phyloP scores from a whole-genome alignment of 1,140 invertebrate genomes.

The Aphidius gifuensis region DNA sequence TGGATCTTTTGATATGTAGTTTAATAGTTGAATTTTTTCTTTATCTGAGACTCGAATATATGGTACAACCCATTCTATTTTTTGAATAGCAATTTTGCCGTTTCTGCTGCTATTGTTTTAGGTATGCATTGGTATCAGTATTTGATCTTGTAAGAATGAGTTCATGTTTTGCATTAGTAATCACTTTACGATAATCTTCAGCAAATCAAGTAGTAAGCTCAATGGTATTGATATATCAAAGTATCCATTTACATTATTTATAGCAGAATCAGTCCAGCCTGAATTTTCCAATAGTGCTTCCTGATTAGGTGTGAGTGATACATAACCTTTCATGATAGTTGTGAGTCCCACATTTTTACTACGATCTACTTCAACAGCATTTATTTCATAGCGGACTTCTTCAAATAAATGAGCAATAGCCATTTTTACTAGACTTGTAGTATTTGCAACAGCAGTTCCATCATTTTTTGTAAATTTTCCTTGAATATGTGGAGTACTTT shows the following conservation, averaged over 20 bases:
- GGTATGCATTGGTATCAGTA: too few species aligned
- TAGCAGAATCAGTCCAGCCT: constrained; percentile 31
- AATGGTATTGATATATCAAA: constrained; percentile 48
- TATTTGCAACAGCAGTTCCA: too few species aligned
- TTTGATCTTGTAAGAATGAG: constrained; percentile 17
- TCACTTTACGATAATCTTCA: constrained; percentile 52
- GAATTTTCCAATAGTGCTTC: constrained; percentile 31
- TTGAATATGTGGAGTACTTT: too few species aligned
- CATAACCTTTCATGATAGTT: constrained; percentile 45
- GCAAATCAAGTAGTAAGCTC: constrained; percentile 45
- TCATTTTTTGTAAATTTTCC: too few species aligned
- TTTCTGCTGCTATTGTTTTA: too few species aligned
- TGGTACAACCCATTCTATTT: too few species aligned
- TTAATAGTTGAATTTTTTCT: too few species aligned
- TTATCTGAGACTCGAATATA: too few species aligned
- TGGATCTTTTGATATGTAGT: too few species aligned
- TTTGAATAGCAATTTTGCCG: too few species aligned
- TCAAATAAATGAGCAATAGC: constrained; percentile 44
- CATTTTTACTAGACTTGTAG: too few species aligned
- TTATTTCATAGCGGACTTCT: constrained; percentile 52
- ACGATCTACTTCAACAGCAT: constrained; percentile 48
- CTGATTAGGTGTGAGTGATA: constrained; percentile 32
- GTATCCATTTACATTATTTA: constrained; percentile 26
- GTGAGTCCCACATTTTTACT: constrained; percentile 45
- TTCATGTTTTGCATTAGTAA: constrained; percentile 51